Conservation (phyloP, 2,888 invertebrate genomes). For the Erynnis tages region DNA sequence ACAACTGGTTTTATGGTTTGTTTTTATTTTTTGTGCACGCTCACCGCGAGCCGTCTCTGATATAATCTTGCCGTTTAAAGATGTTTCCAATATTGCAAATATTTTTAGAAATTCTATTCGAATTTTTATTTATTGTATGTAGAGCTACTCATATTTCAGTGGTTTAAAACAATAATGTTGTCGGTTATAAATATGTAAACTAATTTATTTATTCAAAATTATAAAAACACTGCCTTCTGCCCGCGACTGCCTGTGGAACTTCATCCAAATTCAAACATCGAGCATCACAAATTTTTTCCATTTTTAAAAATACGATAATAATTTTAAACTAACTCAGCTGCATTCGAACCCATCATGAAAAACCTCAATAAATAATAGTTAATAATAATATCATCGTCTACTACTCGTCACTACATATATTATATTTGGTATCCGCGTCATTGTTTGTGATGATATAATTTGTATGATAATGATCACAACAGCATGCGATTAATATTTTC, state of each 20-base stretch:
- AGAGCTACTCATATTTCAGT: not conserved
- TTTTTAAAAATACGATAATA: no score
- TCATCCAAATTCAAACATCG: no score
- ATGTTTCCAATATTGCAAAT: slow-evolving; percentile 26
- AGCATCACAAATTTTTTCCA: no score
- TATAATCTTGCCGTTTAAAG: slow-evolving; percentile 21
- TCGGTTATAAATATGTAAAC: no score
- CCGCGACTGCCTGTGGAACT: no score
- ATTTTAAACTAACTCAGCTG: no score
- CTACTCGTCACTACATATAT: not conserved
- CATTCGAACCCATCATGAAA: no score
- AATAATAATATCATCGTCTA: not conserved
- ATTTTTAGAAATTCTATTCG: not conserved
- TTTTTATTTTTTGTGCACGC: slow-evolving; percentile 62
- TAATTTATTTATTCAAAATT: no score
- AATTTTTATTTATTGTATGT: not conserved
- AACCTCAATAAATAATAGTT: no score
- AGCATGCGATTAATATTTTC: slow-evolving; percentile 38
- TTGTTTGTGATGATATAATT: slow-evolving; percentile 15
- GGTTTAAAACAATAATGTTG: no score
- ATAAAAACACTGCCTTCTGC: no score
- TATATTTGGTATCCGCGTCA: not conserved
- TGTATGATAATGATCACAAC: slow-evolving; percentile 14
- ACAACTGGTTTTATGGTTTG: slow-evolving; percentile 72
- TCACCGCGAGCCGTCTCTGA: slow-evolving; percentile 41